phyloP scores from a whole-genome alignment of 2,888 invertebrate genomes.

The Synanthedon andrenaeformis region DNA sequence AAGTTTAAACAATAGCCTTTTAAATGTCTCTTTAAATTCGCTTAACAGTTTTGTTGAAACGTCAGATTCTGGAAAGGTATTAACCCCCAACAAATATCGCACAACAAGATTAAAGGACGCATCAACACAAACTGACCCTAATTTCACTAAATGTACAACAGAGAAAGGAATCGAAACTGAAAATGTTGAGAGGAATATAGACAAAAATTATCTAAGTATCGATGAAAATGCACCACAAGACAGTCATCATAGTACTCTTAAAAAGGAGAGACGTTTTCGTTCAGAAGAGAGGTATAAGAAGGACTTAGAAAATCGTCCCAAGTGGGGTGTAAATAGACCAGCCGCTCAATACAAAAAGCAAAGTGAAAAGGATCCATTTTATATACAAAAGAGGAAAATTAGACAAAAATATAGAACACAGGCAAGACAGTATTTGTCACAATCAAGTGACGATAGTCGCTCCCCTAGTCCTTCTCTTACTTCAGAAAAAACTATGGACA shows the following conservation, averaged over 20 bases:
- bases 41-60: slow-evolving; percentile 39
- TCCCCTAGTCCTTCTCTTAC: slow-evolving; percentile 65
- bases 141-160: slow-evolving; percentile 25
- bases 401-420: slow-evolving; percentile 74
- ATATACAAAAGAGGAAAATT: slow-evolving; percentile 77
- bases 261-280: slow-evolving; percentile 66
- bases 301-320: slow-evolving; percentile 74
- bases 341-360: slow-evolving; percentile 88
- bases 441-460: slow-evolving; percentile 74
- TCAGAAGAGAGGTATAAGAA: slow-evolving; percentile 68
- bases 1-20: slow-evolving; percentile 48
- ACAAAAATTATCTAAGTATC: slow-evolving; percentile 64
- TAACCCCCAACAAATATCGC: slow-evolving; percentile 63
- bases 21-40: slow-evolving; percentile 55
- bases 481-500: slow-evolving; percentile 47
- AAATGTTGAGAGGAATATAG: slow-evolving; percentile 48
- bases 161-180: slow-evolving; percentile 47
- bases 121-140: slow-evolving; percentile 76
- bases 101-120: slow-evolving; percentile 67
- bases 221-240: slow-evolving; percentile 65
- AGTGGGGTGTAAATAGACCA: slow-evolving; percentile 83
- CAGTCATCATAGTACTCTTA: slow-evolving; percentile 51
- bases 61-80: slow-evolving; percentile 38
- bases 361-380: slow-evolving; percentile 90
- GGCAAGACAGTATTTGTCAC: slow-evolving; percentile 63